Evolutionary conservation across 2,888 invertebrate species (phyloP).

Genomic region (Diaperis boleti): DNA sequence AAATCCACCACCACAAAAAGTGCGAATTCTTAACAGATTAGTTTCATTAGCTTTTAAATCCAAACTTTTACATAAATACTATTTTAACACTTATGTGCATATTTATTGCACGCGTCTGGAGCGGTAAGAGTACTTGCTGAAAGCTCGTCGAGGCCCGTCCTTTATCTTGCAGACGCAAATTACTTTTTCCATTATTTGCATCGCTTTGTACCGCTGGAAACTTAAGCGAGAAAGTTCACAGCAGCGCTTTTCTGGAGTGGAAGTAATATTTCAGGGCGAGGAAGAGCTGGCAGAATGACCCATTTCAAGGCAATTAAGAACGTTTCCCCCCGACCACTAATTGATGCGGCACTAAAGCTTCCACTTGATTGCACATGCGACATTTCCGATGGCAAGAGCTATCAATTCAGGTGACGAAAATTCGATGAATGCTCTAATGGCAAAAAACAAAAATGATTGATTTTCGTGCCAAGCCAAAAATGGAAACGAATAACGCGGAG

Average conservation of each 20-base stretch:
- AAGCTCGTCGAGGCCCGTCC: neutral
- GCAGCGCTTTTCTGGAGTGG: slow-evolving; percentile 8
- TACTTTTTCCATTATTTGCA: slow-evolving; percentile 4
- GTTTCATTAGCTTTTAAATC: no score
- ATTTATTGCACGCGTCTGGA: neutral
- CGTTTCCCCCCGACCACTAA: slow-evolving; percentile 23
- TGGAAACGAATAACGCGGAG: slow-evolving; percentile 24
- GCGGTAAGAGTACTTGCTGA: neutral
- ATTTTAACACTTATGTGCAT: no score
- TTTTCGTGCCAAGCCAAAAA: slow-evolving; percentile 16
- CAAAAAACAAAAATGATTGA: slow-evolving; percentile 26
- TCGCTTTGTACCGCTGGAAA: slow-evolving; percentile 1
- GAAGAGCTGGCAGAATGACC: slow-evolving; percentile 14
- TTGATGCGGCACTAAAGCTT: slow-evolving; percentile 30
- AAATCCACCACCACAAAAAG: no score
- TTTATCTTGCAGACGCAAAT: neutral
- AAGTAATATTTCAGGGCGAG: slow-evolving; percentile 21
- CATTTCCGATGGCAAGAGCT: slow-evolving; percentile 3
- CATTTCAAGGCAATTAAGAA: slow-evolving; percentile 28
- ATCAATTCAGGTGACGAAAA: slow-evolving; percentile 29
- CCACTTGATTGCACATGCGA: slow-evolving; percentile 31
- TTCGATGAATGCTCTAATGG: slow-evolving; percentile 20
- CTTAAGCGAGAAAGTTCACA: slow-evolving; percentile 9
- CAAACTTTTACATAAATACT: no score
- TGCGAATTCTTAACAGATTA: no score